Evolutionary conservation across 2,797 vertebrate genomes (phyloP).

Genomic region (Sebastes diploproa): DNA sequence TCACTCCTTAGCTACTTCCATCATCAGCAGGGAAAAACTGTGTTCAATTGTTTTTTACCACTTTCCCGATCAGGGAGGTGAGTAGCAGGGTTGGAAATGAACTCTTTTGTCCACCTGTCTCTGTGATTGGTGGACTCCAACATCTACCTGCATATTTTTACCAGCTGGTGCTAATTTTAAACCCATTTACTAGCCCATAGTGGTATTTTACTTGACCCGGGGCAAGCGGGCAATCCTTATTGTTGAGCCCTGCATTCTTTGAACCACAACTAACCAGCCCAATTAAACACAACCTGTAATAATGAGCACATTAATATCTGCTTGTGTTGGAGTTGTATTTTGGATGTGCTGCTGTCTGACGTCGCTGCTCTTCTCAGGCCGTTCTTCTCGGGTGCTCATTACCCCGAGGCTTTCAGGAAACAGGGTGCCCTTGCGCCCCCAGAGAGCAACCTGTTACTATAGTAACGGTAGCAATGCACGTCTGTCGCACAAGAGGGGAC

Average conservation of each 20-base stretch:
- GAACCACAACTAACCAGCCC: not conserved
- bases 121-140: no score
- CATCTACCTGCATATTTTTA: no score
- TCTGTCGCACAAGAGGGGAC: constrained; percentile 73
- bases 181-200: no score
- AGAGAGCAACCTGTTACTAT: constrained; percentile 80
- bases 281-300: not conserved
- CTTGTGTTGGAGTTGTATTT: not conserved
- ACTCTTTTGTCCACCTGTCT: no score
- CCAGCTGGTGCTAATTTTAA: no score
- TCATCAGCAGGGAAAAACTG: no score
- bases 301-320: not conserved
- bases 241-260: not conserved
- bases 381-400: constrained; percentile 21
- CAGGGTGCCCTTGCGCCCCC: constrained; percentile 48
- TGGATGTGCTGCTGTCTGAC: constrained; percentile 22
- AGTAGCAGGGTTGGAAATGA: no score
- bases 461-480: constrained; percentile 77
- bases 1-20: no score
- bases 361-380: not conserved
- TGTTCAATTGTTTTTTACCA: no score
- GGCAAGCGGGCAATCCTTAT: no score
- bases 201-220: no score
- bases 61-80: no score
- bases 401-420: constrained; percentile 51